Conservation (phyloP, 2,113 vertebrate genomes). For the Andinoacara biseriatus region DNA sequence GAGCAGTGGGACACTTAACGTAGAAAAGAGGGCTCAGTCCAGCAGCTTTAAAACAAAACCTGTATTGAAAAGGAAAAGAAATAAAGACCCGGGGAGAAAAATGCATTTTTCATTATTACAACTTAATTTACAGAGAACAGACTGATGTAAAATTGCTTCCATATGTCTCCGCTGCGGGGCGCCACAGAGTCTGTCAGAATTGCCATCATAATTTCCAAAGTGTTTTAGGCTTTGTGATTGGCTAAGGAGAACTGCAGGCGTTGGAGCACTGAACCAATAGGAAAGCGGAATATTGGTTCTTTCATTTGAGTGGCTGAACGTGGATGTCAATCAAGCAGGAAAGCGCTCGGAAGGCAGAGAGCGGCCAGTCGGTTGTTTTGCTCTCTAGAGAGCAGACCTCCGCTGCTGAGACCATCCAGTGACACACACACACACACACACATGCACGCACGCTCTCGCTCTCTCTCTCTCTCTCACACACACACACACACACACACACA, state of each 20-base stretch:
- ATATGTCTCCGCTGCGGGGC: constrained; percentile 76
- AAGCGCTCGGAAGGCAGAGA: constrained; percentile 18
- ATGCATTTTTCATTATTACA: constrained; percentile 61
- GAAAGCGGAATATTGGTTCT: not conserved
- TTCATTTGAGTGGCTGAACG: constrained; percentile 65
- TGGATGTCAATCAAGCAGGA: constrained; percentile 75
- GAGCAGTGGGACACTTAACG: constrained; percentile 36
- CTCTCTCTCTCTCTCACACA: too few relatives aligned
- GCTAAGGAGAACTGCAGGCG: not conserved
- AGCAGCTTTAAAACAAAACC: constrained; percentile 59
- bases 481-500: constrained; percentile 18
- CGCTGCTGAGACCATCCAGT: constrained; percentile 6
- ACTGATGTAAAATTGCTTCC: constrained; percentile 42
- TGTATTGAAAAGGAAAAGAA: constrained; percentile 39
- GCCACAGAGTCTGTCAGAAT: constrained; percentile 60
- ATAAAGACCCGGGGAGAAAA: constrained; percentile 34
- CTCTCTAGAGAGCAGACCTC: constrained; percentile 71
- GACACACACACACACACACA: constrained; percentile 18
- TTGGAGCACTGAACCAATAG: constrained; percentile 45
- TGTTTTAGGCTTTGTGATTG: constrained; percentile 45
- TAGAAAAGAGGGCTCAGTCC: constrained; percentile 38
- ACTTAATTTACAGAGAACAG: constrained; percentile 49
- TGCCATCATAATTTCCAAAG: not conserved
- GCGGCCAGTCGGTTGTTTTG: constrained; percentile 69
- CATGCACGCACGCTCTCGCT: constrained; percentile 13